Conservation (phyloP, 2,888 invertebrate genomes). For the Dasypolia templi region DNA sequence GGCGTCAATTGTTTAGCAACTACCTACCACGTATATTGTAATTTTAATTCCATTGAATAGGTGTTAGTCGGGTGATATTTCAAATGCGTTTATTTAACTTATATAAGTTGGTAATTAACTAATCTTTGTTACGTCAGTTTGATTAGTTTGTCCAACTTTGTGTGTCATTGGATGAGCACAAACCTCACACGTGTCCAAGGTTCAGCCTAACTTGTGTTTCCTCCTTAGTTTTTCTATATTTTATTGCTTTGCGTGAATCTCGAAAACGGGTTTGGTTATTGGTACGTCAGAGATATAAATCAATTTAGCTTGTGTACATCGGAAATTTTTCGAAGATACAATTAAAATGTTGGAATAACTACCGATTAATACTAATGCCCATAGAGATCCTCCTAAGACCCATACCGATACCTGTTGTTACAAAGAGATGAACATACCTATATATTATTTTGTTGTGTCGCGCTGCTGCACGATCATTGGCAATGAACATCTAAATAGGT, state of each 20-base stretch:
- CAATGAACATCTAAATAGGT: conserved; percentile 32
- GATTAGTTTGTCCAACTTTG: conserved; percentile 54
- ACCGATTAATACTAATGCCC: conserved; percentile 43
- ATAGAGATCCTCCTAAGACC: too few species aligned
- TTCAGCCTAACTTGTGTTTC: conserved; percentile 53
- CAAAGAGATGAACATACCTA: too few species aligned
- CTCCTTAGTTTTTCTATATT: conserved; percentile 61
- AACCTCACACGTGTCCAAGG: conserved; percentile 74
- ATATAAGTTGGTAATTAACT: conserved; percentile 58
- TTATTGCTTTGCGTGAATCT: conserved; percentile 63
- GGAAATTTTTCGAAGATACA: conserved; percentile 44
- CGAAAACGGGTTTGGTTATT: conserved; percentile 60
- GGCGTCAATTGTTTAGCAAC: conserved; percentile 41
- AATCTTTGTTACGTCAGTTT: conserved; percentile 49
- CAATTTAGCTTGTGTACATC: conserved; percentile 46
- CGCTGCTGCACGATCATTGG: too few species aligned
- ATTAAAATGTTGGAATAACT: conserved; percentile 51
- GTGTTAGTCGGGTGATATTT: conserved; percentile 27
- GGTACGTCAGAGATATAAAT: conserved; percentile 50
- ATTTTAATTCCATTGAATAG: conserved; percentile 46
- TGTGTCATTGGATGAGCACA: conserved; percentile 60
- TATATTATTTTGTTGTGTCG: too few species aligned
- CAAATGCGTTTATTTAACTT: conserved; percentile 33
- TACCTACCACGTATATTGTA: conserved; percentile 45
- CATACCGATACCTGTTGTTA: too few species aligned